Evolutionary conservation across 2,797 vertebrate genomes (phyloP).

Genomic region (Semotilus atromaculatus): DNA sequence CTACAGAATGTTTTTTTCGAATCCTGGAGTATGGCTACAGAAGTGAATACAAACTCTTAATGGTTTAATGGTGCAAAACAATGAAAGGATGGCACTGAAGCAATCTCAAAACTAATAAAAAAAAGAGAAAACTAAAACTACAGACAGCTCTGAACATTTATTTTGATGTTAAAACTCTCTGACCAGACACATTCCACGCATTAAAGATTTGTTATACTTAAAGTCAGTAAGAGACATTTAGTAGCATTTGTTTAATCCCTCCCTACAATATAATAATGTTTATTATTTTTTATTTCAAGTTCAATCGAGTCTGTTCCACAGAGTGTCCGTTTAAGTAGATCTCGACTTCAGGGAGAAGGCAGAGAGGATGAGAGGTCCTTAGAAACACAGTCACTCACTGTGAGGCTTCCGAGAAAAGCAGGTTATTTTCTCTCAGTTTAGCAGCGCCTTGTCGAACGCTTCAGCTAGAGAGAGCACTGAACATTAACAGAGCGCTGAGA

Average conservation of each 20-base stretch:
- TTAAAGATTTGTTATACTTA: conserved; percentile 85
- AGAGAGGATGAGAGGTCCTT: conserved; percentile 86
- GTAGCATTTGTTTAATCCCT: conserved; percentile 76
- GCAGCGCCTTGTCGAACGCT: conserved; percentile 36
- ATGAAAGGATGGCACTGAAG: conserved; percentile 87
- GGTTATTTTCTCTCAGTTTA: conserved; percentile 8
- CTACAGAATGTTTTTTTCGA: conserved; percentile 61
- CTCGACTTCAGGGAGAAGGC: conserved; percentile 85
- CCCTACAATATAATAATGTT: conserved; percentile 66
- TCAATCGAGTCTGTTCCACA: conserved; percentile 59
- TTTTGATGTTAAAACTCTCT: conserved; percentile 75
- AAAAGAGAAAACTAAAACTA: conserved; percentile 80
- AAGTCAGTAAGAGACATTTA: conserved; percentile 89
- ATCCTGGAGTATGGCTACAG: conserved; percentile 61
- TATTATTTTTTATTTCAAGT: conserved; percentile 61
- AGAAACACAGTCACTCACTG: conserved; percentile 89
- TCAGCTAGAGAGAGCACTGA: conserved; percentile 75
- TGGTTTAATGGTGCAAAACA: conserved; percentile 80
- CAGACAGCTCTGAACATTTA: conserved; percentile 82
- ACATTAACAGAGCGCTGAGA: conserved; percentile 72
- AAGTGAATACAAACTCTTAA: conserved; percentile 78
- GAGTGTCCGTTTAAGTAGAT: conserved; percentile 78
- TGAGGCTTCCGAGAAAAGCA: conserved; percentile 79
- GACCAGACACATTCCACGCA: conserved; percentile 92
- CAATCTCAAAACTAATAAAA: conserved; percentile 84